Percentiles rank a stretch among this genome's conserved stretches.
Evolutionary conservation across 1,140 invertebrate species (phyloP).

Genomic region (Ridgeia piscesae): DNA sequence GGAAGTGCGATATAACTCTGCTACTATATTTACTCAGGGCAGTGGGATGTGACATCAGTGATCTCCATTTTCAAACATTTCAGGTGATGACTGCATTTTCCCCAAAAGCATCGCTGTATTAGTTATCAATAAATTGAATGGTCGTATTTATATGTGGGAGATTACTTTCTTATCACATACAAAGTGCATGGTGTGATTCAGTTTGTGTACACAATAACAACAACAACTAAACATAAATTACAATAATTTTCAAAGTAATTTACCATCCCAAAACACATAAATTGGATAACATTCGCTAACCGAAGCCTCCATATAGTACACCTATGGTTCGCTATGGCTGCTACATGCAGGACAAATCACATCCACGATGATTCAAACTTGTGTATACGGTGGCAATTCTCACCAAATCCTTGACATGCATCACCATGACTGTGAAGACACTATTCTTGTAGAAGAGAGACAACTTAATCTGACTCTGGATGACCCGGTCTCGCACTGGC

Average conservation of each 20-base stretch:
- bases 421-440: constrained; percentile 80
- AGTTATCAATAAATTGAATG: no score
- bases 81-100: no score
- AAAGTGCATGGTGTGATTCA: no score
- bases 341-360: not conserved
- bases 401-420: constrained; percentile 84
- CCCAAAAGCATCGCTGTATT: no score
- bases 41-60: no score
- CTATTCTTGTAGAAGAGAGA: constrained; percentile 81
- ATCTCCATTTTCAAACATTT: no score
- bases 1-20: no score
- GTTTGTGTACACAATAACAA: not conserved
- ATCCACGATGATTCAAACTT: not conserved
- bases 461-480: constrained; percentile 69
- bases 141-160: no score
- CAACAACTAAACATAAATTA: not conserved
- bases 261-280: not conserved
- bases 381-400: constrained; percentile 45
- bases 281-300: no score
- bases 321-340: not conserved
- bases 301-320: no score
- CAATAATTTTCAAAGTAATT: not conserved
- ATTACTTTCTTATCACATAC: no score
- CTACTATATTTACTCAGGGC: no score
- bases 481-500: not conserved